Evolutionary conservation across 2,888 invertebrate genomes (phyloP).

Genomic region (Caradrina clavipalpis): DNA sequence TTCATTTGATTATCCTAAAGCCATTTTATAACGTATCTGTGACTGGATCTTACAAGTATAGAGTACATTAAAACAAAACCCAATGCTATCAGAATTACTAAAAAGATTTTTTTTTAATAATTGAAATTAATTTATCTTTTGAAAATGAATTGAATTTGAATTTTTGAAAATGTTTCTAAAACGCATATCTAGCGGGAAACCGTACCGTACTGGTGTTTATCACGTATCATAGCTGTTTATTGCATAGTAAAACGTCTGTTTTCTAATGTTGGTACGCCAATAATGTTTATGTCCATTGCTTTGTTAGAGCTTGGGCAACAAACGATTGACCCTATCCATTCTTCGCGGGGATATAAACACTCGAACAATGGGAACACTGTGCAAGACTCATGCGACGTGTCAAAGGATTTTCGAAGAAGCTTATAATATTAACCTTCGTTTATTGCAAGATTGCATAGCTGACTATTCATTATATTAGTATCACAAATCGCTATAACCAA

Average conservation of each 20-base stretch:
- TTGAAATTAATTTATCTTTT: not conserved
- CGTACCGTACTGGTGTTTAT: constrained; percentile 58
- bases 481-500: constrained; percentile 23
- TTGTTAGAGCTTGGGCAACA: constrained; percentile 53
- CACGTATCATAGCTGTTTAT: constrained; percentile 57
- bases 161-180: constrained; percentile 16
- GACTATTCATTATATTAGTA: constrained; percentile 14
- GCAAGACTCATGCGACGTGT: constrained; percentile 25
- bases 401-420: constrained; percentile 31
- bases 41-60: not conserved
- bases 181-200: constrained; percentile 23
- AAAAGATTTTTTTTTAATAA: too few species aligned
- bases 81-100: not conserved
- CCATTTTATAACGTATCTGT: not conserved
- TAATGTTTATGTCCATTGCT: constrained; percentile 54
- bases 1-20: not conserved
- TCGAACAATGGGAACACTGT: constrained; percentile 40
- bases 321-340: constrained; percentile 57
- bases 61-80: too few species aligned
- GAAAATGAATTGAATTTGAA: too few species aligned
- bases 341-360: constrained; percentile 48
- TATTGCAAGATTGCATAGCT: constrained; percentile 10
- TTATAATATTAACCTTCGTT: constrained; percentile 12
- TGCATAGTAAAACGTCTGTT: constrained; percentile 54
- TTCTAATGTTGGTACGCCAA: constrained; percentile 47